Conservation (phyloP, 1,140 invertebrate species). For the Agrilus planipennis region DNA sequence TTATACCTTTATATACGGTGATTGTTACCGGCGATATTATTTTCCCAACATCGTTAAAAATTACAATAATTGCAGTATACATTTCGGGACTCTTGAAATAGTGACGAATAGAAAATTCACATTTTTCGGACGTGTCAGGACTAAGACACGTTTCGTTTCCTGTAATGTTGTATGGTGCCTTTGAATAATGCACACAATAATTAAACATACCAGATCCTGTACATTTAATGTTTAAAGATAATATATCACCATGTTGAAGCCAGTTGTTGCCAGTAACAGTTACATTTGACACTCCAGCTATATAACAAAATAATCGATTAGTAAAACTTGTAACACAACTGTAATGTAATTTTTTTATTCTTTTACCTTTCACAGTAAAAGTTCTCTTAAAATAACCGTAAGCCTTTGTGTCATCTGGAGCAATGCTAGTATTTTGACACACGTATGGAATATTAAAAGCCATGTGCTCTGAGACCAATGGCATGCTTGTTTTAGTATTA, state of each 20-base stretch:
- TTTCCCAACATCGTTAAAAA: slow-evolving; percentile 60
- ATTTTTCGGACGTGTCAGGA: slow-evolving; percentile 34
- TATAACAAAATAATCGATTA: slow-evolving; percentile 20
- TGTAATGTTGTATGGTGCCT: slow-evolving; percentile 61
- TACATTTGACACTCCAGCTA: slow-evolving; percentile 55
- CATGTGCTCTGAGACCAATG: slow-evolving; percentile 15
- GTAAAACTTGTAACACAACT: slow-evolving; percentile 1
- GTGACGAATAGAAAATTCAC: slow-evolving; percentile 49
- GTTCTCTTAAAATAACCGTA: slow-evolving; percentile 54
- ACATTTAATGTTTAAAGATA: slow-evolving; percentile 57
- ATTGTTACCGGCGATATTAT: slow-evolving; percentile 55
- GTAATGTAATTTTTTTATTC: slow-evolving; percentile 9
- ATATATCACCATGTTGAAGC: slow-evolving; percentile 64
- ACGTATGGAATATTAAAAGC: slow-evolving; percentile 35
- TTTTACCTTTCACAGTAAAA: slow-evolving; percentile 48
- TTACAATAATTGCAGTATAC: slow-evolving; percentile 60
- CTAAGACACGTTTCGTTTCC: slow-evolving; percentile 59
- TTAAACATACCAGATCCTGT: slow-evolving; percentile 56
- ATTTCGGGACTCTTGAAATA: slow-evolving; percentile 53
- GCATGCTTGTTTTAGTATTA: slow-evolving; percentile 13
- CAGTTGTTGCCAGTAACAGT: slow-evolving; percentile 60
- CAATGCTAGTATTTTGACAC: slow-evolving; percentile 43
- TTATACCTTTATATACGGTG: slow-evolving; percentile 74
- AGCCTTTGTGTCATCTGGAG: slow-evolving; percentile 49
- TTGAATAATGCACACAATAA: slow-evolving; percentile 48